Conservation (phyloP, 2,797 vertebrate genomes). For the Masticophis lateralis region DNA sequence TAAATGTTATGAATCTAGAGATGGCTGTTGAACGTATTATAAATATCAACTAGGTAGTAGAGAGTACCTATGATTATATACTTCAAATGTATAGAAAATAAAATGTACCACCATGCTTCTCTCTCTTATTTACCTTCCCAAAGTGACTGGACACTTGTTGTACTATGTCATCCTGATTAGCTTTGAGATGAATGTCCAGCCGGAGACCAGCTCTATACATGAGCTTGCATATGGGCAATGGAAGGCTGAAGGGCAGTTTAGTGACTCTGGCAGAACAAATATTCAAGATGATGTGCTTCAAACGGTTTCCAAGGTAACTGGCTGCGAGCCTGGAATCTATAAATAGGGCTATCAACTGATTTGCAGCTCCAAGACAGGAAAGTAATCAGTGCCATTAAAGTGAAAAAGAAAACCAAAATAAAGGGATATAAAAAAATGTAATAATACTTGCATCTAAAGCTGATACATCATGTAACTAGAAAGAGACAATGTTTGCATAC, state of each 20-base stretch:
- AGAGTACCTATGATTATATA: not conserved
- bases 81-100: not conserved
- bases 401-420: slow-evolving; percentile 39
- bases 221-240: slow-evolving; percentile 34
- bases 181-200: not conserved
- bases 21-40: not conserved
- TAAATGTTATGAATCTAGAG: not conserved
- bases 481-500: not conserved
- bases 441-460: slow-evolving; percentile 10
- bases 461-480: not conserved
- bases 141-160: slow-evolving; percentile 8
- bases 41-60: not conserved
- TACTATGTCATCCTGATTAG: not conserved
- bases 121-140: not conserved
- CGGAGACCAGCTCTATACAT: slow-evolving; percentile 15
- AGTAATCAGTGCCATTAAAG: slow-evolving; percentile 33
- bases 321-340: slow-evolving; percentile 46
- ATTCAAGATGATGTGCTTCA: slow-evolving; percentile 55
- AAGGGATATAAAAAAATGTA: slow-evolving; percentile 26
- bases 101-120: not conserved
- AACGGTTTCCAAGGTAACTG: slow-evolving; percentile 66
- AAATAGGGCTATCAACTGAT: slow-evolving; percentile 43
- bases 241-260: slow-evolving; percentile 37
- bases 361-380: slow-evolving; percentile 30
- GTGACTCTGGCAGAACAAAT: slow-evolving; percentile 49